Percentiles rank a stretch among this genome's conserved stretches.
These are phyloP conservation scores for Ptychobarbus kaznakovi DNA, from an alignment of 2,797 vertebrate species.

Conservation along the genomic window DNA sequence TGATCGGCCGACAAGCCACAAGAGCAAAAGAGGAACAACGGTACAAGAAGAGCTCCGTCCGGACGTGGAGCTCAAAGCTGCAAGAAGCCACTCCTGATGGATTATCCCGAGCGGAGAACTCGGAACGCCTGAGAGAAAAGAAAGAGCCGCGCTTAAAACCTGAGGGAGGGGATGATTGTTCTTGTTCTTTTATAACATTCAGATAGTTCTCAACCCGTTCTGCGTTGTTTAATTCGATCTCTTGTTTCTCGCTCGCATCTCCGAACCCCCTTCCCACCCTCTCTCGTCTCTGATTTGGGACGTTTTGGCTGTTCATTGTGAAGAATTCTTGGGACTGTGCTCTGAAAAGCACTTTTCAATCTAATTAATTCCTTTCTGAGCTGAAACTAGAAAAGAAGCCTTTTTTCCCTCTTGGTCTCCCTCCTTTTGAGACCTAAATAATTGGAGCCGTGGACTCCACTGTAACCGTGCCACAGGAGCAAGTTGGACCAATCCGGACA, in stretches of 20 bases:
- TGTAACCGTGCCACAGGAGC: conserved; percentile 71
- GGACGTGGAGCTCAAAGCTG: conserved; percentile 55
- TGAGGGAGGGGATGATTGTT: conserved; percentile 42
- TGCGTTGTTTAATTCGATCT: conserved; percentile 40
- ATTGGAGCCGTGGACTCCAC: conserved; percentile 79
- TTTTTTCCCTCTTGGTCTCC: conserved; percentile 61
- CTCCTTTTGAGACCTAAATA: conserved; percentile 80
- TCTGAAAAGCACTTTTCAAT: conserved; percentile 73
- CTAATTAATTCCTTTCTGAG: conserved; percentile 78
- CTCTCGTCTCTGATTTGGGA: conserved; percentile 54
- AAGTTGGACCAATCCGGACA: conserved; percentile 61
- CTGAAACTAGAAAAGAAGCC: conserved; percentile 70
- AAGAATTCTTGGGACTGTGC: conserved; percentile 62
- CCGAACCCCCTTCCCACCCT: conserved; percentile 24
- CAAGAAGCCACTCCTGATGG: conserved; percentile 68
- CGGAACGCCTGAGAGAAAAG: conserved; percentile 56
- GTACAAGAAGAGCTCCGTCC: conserved; percentile 49
- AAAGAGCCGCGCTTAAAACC: conserved; percentile 46
- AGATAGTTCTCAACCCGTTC: conserved; percentile 47
- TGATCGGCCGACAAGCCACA: conserved; percentile 42
- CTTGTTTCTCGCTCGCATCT: conserved; percentile 33
- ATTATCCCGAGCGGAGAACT: conserved; percentile 69
- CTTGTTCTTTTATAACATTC: conserved; percentile 21
- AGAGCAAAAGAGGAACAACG: conserved; percentile 43
- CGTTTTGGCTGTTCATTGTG: conserved; percentile 61